Evolutionary conservation across 2,113 vertebrate species (phyloP).

Genomic region (Sarotherodon lohbergeri): DNA sequence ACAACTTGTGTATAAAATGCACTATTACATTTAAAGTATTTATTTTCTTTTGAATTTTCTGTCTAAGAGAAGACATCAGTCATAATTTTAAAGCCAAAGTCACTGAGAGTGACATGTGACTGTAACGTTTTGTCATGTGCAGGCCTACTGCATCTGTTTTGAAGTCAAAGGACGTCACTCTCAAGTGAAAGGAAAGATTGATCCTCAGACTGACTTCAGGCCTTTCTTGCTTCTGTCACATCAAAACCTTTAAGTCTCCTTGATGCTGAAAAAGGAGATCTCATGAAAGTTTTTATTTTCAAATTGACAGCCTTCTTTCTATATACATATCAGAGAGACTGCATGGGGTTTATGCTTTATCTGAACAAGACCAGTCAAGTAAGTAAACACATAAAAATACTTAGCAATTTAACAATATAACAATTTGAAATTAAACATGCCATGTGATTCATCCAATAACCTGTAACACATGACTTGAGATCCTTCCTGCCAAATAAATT

Average conservation of each 20-base stretch:
- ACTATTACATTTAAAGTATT: not conserved
- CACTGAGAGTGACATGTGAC: not conserved
- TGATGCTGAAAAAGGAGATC: not conserved
- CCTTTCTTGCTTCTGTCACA: constrained; percentile 3
- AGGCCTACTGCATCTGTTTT: not conserved
- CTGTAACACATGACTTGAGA: not conserved
- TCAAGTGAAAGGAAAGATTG: not conserved
- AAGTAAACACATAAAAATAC: not conserved
- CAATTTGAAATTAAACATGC: not conserved
- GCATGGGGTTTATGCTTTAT: not conserved
- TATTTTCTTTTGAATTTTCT: not conserved
- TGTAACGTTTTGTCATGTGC: not conserved
- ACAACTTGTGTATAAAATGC: not conserved
- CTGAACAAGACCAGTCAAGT: not conserved
- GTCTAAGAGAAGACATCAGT: not conserved
- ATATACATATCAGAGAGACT: not conserved
- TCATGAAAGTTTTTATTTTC: not conserved
- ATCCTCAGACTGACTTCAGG: not conserved
- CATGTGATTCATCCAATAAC: not conserved
- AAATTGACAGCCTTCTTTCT: not conserved
- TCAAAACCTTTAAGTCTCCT: not conserved
- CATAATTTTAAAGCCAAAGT: not conserved
- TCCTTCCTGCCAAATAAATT: not conserved
- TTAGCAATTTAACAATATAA: not conserved
- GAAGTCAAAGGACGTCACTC: constrained; percentile 20